These are phyloP conservation scores for Euwallacea fornicatus DNA, from an alignment of 1,140 invertebrate genomes.

Conservation along the genomic window DNA sequence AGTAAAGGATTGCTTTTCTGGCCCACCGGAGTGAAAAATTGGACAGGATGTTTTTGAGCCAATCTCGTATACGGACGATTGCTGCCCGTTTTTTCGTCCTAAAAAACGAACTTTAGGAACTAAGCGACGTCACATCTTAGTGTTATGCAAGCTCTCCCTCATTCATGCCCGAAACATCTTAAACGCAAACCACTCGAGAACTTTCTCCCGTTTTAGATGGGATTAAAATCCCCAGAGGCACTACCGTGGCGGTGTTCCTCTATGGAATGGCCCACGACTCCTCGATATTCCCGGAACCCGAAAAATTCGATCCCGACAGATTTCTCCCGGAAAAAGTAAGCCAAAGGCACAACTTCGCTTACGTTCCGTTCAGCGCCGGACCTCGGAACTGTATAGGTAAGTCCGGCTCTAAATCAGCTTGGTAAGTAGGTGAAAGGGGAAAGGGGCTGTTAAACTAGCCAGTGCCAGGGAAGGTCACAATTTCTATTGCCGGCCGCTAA, in stretches of 20 bases:
- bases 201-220: constrained; percentile 38
- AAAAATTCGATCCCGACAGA: constrained; percentile 69
- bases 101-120: not conserved
- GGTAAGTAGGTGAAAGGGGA: not conserved
- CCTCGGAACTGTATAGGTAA: constrained; percentile 67
- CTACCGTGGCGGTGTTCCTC: constrained; percentile 41
- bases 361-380: constrained; percentile 70
- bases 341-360: constrained; percentile 59
- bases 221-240: constrained; percentile 41
- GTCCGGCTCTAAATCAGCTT: not conserved
- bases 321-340: constrained; percentile 63
- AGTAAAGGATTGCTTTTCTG: not conserved
- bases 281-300: constrained; percentile 63
- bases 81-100: too few relatives aligned
- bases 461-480: not conserved
- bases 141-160: not conserved
- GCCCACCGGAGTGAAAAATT: not conserved
- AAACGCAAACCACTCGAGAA: too few relatives aligned
- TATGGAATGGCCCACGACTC: constrained; percentile 42
- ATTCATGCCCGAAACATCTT: not conserved
- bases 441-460: not conserved
- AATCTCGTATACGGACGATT: not conserved
- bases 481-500: not conserved
- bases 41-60: not conserved
- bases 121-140: not conserved